phyloP scores from a whole-genome alignment of 2,888 invertebrate species.

The Thymelicus lineola region DNA sequence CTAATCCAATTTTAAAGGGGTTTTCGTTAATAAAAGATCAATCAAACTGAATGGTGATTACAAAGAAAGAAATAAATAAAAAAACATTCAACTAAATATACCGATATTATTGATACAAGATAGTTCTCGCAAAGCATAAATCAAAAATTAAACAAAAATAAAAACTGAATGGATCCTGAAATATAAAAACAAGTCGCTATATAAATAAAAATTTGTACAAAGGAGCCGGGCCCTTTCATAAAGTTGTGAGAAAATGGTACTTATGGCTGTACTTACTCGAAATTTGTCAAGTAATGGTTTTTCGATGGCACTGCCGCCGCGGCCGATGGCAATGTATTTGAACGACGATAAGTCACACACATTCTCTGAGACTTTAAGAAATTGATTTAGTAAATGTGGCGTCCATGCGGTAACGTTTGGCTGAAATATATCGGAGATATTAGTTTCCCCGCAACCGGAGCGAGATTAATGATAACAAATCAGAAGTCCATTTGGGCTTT shows the following conservation, averaged over 20 bases:
- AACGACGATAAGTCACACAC: slow-evolving; percentile 65
- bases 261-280: slow-evolving; percentile 54
- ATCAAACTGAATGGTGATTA: no score
- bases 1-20: no score
- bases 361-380: slow-evolving; percentile 58
- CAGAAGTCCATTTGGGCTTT: slow-evolving; percentile 22
- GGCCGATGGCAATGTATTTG: slow-evolving; percentile 61
- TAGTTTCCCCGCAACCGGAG: slow-evolving; percentile 18
- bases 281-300: slow-evolving; percentile 58
- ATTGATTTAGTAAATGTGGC: slow-evolving; percentile 61
- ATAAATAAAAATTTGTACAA: slow-evolving; percentile 10
- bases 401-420: slow-evolving; percentile 61
- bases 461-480: slow-evolving; percentile 33
- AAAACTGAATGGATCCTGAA: slow-evolving; percentile 51
- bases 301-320: slow-evolving; percentile 60
- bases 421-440: slow-evolving; percentile 51
- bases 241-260: slow-evolving; percentile 26
- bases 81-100: no score
- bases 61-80: no score
- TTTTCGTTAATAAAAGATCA: no score
- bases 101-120: no score
- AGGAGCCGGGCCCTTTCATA: slow-evolving; percentile 12
- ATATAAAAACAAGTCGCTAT: slow-evolving; percentile 37
- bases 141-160: slow-evolving; percentile 55
- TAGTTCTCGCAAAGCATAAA: no score